Percentiles rank a stretch among this genome's conserved stretches.
These are phyloP conservation scores for Chauna torquata DNA, from an alignment of 2,113 vertebrate genomes.

Conservation along the genomic window DNA sequence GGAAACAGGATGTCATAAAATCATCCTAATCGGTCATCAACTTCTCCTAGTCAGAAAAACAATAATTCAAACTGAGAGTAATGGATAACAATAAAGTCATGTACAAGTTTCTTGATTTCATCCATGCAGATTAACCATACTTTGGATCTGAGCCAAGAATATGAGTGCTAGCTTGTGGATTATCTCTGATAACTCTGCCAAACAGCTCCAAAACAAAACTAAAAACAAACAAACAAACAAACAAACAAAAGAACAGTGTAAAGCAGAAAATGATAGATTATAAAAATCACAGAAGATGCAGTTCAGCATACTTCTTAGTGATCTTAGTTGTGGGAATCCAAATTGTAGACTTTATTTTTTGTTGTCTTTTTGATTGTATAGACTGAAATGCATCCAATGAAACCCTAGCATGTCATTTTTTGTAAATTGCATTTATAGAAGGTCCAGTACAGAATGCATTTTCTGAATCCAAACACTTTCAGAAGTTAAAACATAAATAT, in stretches of 20 bases:
- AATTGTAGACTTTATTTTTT: neutral
- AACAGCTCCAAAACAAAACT: neutral
- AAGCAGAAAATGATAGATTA: neutral
- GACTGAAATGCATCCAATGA: neutral
- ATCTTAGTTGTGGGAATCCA: neutral
- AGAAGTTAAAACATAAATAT: neutral
- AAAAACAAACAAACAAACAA: neutral
- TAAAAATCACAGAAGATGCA: neutral
- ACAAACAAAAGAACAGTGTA: neutral
- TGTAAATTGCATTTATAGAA: neutral
- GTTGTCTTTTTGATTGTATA: neutral
- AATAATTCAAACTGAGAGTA: neutral
- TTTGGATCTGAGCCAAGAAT: neutral
- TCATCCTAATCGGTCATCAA: neutral
- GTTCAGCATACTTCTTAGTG: neutral
- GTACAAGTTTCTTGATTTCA: neutral
- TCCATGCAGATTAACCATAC: neutral
- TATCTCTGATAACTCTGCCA: neutral
- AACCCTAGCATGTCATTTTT: neutral
- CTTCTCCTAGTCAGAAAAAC: neutral
- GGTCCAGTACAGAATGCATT: neutral
- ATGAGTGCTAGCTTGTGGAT: neutral
- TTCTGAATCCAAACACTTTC: neutral
- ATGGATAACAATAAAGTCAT: neutral
- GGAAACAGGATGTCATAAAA: neutral